Evolutionary conservation across 2,888 invertebrate genomes (phyloP), one percentile per base, ranked within the genome.

Genomic region (Apamea crenata): DNA sequence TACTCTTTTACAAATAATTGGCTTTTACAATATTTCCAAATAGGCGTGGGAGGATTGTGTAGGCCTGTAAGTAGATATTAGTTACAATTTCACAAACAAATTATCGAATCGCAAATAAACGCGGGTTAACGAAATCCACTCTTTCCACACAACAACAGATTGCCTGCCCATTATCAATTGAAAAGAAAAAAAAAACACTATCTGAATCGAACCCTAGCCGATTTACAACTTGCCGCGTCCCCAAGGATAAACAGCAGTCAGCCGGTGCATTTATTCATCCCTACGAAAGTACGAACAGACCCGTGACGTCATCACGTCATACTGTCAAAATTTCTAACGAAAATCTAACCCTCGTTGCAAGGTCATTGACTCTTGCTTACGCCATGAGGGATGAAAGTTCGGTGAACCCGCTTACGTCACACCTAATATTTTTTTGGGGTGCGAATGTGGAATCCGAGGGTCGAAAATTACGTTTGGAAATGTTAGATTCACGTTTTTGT

Each of bases 321-420:
- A 50, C 65, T 77, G 81, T 77, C 85, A 79, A 88, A 70, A 74
- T 78, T 80, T 84, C 81, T 84, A 86, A 81, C 82, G 80, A 82
- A 84, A 87, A 82, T 82, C 74, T 82, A 85, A 89, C 91, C 92
- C 91, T 87, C 87, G 68, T 76, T 63, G n/a, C 47, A 83, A 86
- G 91, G 91, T 91, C 90, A 78, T 89, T 91, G 90, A 92, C 90
- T 91, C 89, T 76, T 82, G 83, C 86, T 85, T 87, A 86, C 84
- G 66, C 77, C 82, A 77, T 71, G 73, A 85, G 88, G 88, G 83
- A 85, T 82, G 82, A 73, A 61, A 87, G 91, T 85, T 90, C 90
- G 84, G 77, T 72, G 86, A 89, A 87, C 89, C 87, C 87, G 88
- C 82, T 89, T 87, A 92, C 91, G 92, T 92, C 91, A 91, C 83